Evolutionary conservation across 2,797 vertebrate species (phyloP), one percentile per base, ranked within the genome.

Genomic region (Lepilemur septentrionalis): DNA sequence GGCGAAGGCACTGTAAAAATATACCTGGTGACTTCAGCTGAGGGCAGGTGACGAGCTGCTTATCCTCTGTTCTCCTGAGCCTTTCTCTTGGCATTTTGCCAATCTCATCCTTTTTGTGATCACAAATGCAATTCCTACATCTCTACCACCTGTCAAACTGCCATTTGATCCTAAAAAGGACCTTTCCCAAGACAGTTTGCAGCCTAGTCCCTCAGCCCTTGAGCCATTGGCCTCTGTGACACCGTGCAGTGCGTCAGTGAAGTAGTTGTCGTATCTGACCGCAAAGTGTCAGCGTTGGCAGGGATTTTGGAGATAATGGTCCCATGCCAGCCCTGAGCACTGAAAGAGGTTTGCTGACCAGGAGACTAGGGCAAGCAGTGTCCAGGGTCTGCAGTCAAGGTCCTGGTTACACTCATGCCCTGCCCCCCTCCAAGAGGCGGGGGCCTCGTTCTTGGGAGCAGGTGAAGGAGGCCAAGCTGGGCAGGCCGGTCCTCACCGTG

Each of bases 321-420:
- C 4, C 13, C 73, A 43, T 5, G 2, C 7, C 12, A 81, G 4
- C 28, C 32, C 15, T 76, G 35, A 87, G 23, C 32, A 25, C 25
- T 55, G 43, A 52, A 38, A 23, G 8, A 83, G 8, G 28, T 61
- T 35, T 67, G 20, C 41, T 17, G 10, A 4, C 61, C 23, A 72
- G 67, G 50, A 65, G 69, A 52, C 23, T 12, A n/a, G 32, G 11
- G 12, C 28, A 41, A 76, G 28, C 35, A 23, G 55, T 14, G 2
- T 2, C 17, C 18, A 30, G 11, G 2, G 12, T n/a, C 61, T 67
- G 7, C 14, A 1, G 6, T 28, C n/a, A 7, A 55, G 35, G 1
- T 61, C n/a, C 55, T 4, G 14, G 4, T 57, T 80, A 46, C 32
- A 46, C 8, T n/a, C 38, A 22, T 5, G 0, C 14, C 28, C 32